Conservation (phyloP, 1,140 invertebrate species). For the Pogonus chalceus region DNA sequence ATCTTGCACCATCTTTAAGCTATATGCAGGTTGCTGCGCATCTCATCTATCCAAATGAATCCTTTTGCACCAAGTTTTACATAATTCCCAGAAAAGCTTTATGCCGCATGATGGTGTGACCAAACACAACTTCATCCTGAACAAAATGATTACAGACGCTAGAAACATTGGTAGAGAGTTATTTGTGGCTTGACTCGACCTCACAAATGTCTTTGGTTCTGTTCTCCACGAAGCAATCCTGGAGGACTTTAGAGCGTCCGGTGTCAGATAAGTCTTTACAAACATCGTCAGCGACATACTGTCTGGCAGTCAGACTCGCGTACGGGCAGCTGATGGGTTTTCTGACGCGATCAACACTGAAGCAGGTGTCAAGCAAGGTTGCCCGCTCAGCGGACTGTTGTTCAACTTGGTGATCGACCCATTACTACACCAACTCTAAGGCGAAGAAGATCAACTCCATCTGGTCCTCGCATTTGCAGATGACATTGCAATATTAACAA, state of each 20-base stretch:
- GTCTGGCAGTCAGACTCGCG: too few species aligned
- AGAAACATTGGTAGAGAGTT: not conserved
- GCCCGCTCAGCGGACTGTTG: too few species aligned
- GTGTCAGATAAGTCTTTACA: not conserved
- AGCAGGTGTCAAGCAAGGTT: too few species aligned
- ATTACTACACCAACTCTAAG: too few species aligned
- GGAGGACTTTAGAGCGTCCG: not conserved
- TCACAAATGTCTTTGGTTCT: not conserved
- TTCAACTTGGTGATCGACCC: too few species aligned
- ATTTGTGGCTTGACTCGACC: not conserved
- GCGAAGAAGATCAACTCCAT: too few species aligned
- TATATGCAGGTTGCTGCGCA: not conserved
- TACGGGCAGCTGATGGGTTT: too few species aligned
- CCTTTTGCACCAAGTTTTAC: not conserved
- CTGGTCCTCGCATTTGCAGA: too few species aligned
- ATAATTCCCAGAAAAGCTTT: not conserved
- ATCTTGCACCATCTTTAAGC: not conserved
- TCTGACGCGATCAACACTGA: too few species aligned
- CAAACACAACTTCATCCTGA: not conserved
- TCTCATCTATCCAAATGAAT: not conserved
- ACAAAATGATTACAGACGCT: not conserved
- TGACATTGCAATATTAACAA: too few species aligned
- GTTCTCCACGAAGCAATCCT: not conserved
- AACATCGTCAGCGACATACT: not conserved
- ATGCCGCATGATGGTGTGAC: not conserved